Evolutionary conservation across 2,113 vertebrate species (phyloP), one percentile per base, ranked within the genome.

Genomic region (Callithrix jacchus): DNA sequence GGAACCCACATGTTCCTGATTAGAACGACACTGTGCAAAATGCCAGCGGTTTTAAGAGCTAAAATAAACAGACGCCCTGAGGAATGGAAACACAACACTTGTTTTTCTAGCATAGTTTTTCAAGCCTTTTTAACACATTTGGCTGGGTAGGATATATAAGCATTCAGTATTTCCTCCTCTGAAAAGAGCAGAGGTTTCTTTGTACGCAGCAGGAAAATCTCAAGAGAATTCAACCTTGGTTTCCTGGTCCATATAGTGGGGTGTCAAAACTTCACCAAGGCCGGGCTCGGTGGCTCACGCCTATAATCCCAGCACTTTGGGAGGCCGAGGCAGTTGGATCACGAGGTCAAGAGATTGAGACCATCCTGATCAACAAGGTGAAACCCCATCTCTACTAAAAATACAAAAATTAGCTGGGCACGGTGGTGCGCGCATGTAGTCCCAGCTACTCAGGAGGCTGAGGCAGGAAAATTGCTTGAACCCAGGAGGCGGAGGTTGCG

Each of bases 1-100:
- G 42, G 71, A 13, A 32, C 20, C 93, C 97, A 97, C 92, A 91
- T 98, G 94, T 94, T 96, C 58, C 77, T 90, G 84, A 97, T 97
- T 87, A 35, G 81, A 58, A 58, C 23, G 56, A 37, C 2, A 0
- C 85, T 64, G 9, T 54, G 45, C 37, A 61, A 58, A 84, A 77
- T 35, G 40, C 87, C 84, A 52, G 68, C 70, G 14, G 32, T 92
- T 93, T 85, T 66, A 40, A 80, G 70, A 88, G 66, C 80, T 58
- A 49, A 77, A 66, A 66, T 87, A 77, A 93, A 93, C 64, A 80
- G 85, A 52, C 92, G 73, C 89, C 90, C 30, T 2, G 25, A 66
- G 82, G 73, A 88, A 58, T 58, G 47, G 64, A 92, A 95, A 87
- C 81, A 88, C 93, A 95, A 58, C 73, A 30, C 61, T 91, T 96